Conservation (phyloP, 2,797 vertebrate genomes). For the Acanthurus lineatus region DNA sequence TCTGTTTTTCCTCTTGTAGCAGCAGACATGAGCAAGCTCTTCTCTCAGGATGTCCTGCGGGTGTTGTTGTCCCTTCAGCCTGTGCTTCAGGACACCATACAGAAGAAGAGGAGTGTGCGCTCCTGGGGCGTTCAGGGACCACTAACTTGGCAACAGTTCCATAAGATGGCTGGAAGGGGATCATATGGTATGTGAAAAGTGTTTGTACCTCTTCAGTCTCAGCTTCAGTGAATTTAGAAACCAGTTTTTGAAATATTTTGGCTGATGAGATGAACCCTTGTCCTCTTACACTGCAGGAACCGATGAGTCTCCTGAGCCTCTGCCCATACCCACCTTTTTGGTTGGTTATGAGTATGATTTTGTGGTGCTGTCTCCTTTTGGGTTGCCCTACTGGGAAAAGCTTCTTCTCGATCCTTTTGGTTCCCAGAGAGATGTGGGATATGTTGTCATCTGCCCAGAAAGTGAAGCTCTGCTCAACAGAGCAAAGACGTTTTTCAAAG, state of each 20-base stretch:
- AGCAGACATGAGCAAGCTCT: conserved; percentile 94
- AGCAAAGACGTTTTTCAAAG: conserved; percentile 96
- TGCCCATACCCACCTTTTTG: conserved; percentile 98
- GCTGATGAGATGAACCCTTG: background rate
- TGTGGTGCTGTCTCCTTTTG: conserved; percentile 98
- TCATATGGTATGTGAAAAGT: conserved; percentile 90
- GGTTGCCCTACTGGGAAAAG: conserved; percentile 98
- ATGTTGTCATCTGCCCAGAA: conserved; percentile 97
- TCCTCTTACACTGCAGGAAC: conserved; percentile 87
- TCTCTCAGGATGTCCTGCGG: conserved; percentile 97
- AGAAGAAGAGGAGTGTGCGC: conserved; percentile 97
- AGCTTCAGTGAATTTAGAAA: background rate
- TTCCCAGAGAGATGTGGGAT: conserved; percentile 96
- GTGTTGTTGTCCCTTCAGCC: conserved; percentile 98
- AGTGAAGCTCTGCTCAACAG: conserved; percentile 94
- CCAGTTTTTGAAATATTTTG: background rate
- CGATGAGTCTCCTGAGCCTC: conserved; percentile 99
- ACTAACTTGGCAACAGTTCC: conserved; percentile 99
- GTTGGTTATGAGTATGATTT: conserved; percentile 98
- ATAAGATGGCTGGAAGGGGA: conserved; percentile 99
- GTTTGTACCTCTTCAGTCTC: background rate
- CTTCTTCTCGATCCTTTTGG: conserved; percentile 98
- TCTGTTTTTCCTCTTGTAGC: conserved; percentile 65
- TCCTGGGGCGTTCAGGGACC: conserved; percentile 99
- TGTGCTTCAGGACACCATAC: conserved; percentile 97